Evolutionary conservation across 1,140 invertebrate genomes (phyloP).

Genomic region (Drosophila arizonae): DNA sequence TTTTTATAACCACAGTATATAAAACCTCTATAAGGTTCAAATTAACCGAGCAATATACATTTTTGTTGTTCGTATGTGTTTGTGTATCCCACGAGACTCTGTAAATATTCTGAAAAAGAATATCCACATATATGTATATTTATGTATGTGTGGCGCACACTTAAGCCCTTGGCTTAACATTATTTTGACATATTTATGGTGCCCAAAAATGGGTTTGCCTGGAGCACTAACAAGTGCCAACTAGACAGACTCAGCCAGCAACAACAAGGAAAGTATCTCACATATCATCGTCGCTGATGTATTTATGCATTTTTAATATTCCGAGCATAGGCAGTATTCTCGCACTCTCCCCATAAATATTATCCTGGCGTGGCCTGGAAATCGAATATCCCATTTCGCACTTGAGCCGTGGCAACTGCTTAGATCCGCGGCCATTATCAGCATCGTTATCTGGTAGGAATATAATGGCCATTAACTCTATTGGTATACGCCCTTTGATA

Average conservation of each 20-base stretch:
- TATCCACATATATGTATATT: slow-evolving; percentile 33
- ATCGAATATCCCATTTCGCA: slow-evolving; percentile 54
- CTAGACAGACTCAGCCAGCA: slow-evolving; percentile 26
- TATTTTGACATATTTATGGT: slow-evolving; percentile 78
- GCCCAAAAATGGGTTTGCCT: slow-evolving; percentile 45
- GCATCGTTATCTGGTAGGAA: slow-evolving; percentile 72
- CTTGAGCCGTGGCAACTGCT: slow-evolving; percentile 17
- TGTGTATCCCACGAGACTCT: slow-evolving; percentile 57
- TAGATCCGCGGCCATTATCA: slow-evolving; percentile 55
- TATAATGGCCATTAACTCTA: slow-evolving; percentile 38
- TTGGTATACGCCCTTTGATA: slow-evolving; percentile 42
- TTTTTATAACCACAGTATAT: slow-evolving; percentile 48
- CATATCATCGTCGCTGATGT: slow-evolving; percentile 64
- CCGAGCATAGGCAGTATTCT: slow-evolving; percentile 18
- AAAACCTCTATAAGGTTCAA: slow-evolving; percentile 39
- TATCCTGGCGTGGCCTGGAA: slow-evolving; percentile 34
- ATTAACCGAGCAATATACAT: slow-evolving; percentile 37
- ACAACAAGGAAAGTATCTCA: slow-evolving; percentile 50
- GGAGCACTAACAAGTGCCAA: slow-evolving; percentile 56
- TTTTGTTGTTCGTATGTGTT: slow-evolving; percentile 13
- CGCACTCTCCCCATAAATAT: slow-evolving; percentile 36
- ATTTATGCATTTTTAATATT: slow-evolving; percentile 80
- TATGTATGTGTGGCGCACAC: slow-evolving; percentile 23
- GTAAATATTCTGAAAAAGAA: slow-evolving; percentile 2
- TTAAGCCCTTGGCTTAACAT: slow-evolving; percentile 49